A percentile compares a stretch with the other conserved stretches of the same genome.
These are phyloP conservation scores for Tridacna gigas DNA, from an alignment of 2,888 invertebrate genomes.

Conservation along the genomic window DNA sequence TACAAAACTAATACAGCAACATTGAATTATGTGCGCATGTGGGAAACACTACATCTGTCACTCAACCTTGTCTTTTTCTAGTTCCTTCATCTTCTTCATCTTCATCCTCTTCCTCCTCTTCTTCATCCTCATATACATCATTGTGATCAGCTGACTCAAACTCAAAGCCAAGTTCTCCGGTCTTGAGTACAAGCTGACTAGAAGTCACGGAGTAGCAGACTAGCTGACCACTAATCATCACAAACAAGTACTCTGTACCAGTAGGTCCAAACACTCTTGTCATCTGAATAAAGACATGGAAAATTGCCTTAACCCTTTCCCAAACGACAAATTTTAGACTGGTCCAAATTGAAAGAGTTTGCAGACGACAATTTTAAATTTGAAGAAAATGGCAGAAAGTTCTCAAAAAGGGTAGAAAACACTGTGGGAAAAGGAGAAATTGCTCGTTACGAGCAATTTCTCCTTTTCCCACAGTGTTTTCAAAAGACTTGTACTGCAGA, in stretches of 20 bases:
- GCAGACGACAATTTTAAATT: not conserved
- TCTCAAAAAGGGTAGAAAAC: not conserved
- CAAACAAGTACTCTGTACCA: slow-evolving; percentile 77
- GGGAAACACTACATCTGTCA: too few species aligned
- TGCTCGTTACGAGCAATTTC: not conserved
- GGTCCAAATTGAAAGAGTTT: not conserved
- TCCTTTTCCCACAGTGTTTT: not conserved
- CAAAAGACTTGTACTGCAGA: not conserved
- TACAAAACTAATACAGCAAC: not conserved
- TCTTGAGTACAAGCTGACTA: slow-evolving; percentile 72
- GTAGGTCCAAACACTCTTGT: slow-evolving; percentile 74
- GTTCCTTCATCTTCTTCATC: slow-evolving; percentile 25
- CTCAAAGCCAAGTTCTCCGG: slow-evolving; percentile 36
- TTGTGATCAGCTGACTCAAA: slow-evolving; percentile 29
- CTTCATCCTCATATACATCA: slow-evolving; percentile 42
- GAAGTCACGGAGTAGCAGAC: slow-evolving; percentile 74
- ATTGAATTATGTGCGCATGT: too few species aligned
- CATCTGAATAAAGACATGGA: slow-evolving; percentile 59
- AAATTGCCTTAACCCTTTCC: too few species aligned
- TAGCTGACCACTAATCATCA: slow-evolving; percentile 71
- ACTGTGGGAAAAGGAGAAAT: not conserved
- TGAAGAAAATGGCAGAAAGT: not conserved
- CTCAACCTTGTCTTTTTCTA: not conserved
- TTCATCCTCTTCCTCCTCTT: slow-evolving; percentile 40
- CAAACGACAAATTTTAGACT: too few species aligned